Evolutionary conservation across 2,888 invertebrate species (phyloP).

Genomic region (Leistus spinibarbis): DNA sequence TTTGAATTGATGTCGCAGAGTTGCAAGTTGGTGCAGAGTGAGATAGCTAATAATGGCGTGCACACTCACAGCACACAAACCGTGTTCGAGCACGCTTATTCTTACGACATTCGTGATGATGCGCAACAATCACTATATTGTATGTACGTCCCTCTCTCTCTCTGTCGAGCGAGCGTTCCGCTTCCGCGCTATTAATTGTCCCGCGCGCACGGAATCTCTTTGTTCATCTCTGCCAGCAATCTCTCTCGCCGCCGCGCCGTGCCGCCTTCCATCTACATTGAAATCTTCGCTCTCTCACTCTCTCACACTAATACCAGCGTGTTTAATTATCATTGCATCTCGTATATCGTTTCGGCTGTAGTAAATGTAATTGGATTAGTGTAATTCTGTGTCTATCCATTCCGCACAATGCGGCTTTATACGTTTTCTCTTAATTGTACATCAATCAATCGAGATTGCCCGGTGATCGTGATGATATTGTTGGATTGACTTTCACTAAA

Average conservation of each 20-base stretch:
- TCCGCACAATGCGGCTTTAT: too few relatives aligned
- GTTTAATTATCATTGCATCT: neutral
- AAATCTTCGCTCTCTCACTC: neutral
- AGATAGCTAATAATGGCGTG: too few relatives aligned
- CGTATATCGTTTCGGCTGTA: neutral
- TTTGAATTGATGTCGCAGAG: too few relatives aligned
- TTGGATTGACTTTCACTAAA: too few relatives aligned
- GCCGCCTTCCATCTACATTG: neutral
- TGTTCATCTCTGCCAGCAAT: neutral
- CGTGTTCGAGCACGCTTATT: constrained; percentile 28
- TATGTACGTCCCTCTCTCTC: too few relatives aligned
- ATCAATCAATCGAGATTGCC: too few relatives aligned
- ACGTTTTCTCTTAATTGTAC: neutral
- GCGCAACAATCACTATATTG: constrained; percentile 23
- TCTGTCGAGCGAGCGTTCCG: constrained; percentile 1
- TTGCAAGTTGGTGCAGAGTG: too few relatives aligned
- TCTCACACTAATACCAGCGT: too few relatives aligned
- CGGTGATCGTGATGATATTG: too few relatives aligned
- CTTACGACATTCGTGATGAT: constrained; percentile 33
- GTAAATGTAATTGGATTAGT: constrained; percentile 2
- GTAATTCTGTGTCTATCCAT: neutral
- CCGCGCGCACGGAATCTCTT: too few relatives aligned
- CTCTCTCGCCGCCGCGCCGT: too few relatives aligned
- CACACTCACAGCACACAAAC: too few relatives aligned
- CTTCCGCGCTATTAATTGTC: constrained; percentile 29